Evolutionary conservation across 2,113 vertebrate species (phyloP), one percentile per base, ranked within the genome.

Genomic region (Pogonocichla stellata): DNA sequence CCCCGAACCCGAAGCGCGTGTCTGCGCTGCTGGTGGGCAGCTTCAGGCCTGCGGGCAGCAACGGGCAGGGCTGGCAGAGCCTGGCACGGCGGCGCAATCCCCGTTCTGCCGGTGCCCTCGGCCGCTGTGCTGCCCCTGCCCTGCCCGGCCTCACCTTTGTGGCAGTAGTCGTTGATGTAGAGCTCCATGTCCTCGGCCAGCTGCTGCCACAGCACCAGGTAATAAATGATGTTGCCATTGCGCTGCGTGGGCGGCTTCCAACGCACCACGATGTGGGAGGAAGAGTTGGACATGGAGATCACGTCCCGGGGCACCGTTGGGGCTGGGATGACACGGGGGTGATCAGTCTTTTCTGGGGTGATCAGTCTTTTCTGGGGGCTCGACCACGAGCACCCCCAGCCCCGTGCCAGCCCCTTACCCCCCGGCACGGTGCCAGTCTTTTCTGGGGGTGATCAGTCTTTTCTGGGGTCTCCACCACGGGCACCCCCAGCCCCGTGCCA

Each of bases 201-300:
- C 66, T 98, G 97, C 96, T 98, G 98, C 98, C 98, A 98, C 72
- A 98, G 92, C 73, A 98, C 98, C 89, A 98, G 88, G 93, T 98
- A 98, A 95, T 98, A 98, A 87, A 97, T 96, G 93, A 97, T 86
- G 95, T 98, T 98, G 31, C 98, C 98, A 1, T 98, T 98, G 86
- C 97, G 98, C 3, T 98, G 98, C 0, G 93, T 98, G 4, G 98
- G 98, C 0, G 98, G 98, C 58, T 98, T 98, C 98, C 98, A 98
- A 14, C 98, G 97, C 71, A 98, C 98, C 69, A 98, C 98, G 6
- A 98, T 96, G 93, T 98, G 98, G 17, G 98, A 98, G 12, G 98
- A 98, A 14, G 98, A 98, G 80, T 98, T 98, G 80, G 98, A 98
- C 88, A 97, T 98, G 92, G 98, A 98, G 75, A 98, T 98, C 93